A percentile compares a stretch with the other conserved stretches of the same genome.
phyloP scores from a whole-genome alignment of 2,113 vertebrate species.

The Carassius auratus region DNA sequence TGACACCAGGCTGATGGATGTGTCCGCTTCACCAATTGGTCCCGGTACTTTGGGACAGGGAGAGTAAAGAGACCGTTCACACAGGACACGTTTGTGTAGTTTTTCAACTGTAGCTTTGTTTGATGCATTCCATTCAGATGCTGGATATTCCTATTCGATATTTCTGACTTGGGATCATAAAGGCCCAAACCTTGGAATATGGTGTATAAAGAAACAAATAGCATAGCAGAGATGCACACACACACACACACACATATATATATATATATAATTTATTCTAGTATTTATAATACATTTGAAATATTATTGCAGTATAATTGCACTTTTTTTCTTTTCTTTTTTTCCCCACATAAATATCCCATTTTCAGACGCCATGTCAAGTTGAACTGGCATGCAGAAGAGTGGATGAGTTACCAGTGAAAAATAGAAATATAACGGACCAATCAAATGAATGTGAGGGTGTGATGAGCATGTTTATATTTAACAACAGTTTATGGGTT shows the following conservation, averaged over 20 bases:
- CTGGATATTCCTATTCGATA: background rate
- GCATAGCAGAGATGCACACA: too few species aligned
- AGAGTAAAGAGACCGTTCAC: background rate
- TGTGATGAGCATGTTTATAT: background rate
- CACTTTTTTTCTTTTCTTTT: background rate
- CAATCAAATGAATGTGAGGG: background rate
- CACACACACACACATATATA: background rate
- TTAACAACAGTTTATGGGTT: background rate
- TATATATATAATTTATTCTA: too few species aligned
- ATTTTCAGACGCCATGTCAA: background rate
- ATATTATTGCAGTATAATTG: too few species aligned
- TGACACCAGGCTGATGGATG: slow-evolving; percentile 36
- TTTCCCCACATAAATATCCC: background rate
- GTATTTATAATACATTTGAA: background rate
- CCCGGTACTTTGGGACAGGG: slow-evolving; percentile 16
- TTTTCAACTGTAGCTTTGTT: background rate
- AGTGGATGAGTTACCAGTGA: background rate
- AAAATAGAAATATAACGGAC: background rate
- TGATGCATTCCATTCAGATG: background rate
- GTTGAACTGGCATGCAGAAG: background rate
- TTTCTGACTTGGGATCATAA: background rate
- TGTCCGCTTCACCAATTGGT: slow-evolving; percentile 19
- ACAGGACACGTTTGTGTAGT: background rate
- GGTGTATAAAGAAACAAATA: slow-evolving; percentile 1
- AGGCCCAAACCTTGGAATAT: background rate